Base-by-base conservation (phyloP, 2,113 vertebrate species). In the Steatornis caripensis region DNA sequence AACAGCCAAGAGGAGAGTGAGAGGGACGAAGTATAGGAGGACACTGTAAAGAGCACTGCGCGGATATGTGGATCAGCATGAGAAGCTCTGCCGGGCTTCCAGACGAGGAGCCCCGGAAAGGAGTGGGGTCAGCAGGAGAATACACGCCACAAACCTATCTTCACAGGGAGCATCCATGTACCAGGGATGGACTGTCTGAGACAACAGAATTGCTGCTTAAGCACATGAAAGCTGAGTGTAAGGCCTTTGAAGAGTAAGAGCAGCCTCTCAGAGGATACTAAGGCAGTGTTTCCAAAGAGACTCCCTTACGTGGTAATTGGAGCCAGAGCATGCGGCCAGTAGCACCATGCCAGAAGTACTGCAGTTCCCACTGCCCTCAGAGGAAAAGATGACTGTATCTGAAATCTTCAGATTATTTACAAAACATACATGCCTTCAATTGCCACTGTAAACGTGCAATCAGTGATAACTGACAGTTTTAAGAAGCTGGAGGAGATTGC, bases 261-360 rank as follows among this genome's bases (percentile, higher is more conserved):
- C 90, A 95, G 88, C 81, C 86, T 89, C 92, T 84, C 84, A 41
- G 30, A 83, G 69, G 92, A 81, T 16, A 75, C 54, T 12, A 41
- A 64, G 76, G 83, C 72, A 88, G 68, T 10, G 51, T 79, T 96
- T 96, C 97, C 74, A 87, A 89, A 96, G 84, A 94, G 89, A 78
- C 89, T 96, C 89, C 86, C 90, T 87, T 93, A 90, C 51, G 83
- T 85, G 58, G 90, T 97, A 97, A 95, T 53, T 93, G 84, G 80
- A 97, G 97, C 95, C 96, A 96, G 89, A 97, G 84, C 74, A 72
- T 9, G 8, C 95, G 93, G 91, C 93, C 91, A 82, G 86, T 26
- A 96, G 91, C 89, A 95, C 84, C 74, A 87, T 0, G 94, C 95
- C 94, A 97, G 96, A 85, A 95, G 93, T 6, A 7, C 74, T 74